Conservation (phyloP, 2,888 invertebrate species). For the Himalopsyche anomala region DNA sequence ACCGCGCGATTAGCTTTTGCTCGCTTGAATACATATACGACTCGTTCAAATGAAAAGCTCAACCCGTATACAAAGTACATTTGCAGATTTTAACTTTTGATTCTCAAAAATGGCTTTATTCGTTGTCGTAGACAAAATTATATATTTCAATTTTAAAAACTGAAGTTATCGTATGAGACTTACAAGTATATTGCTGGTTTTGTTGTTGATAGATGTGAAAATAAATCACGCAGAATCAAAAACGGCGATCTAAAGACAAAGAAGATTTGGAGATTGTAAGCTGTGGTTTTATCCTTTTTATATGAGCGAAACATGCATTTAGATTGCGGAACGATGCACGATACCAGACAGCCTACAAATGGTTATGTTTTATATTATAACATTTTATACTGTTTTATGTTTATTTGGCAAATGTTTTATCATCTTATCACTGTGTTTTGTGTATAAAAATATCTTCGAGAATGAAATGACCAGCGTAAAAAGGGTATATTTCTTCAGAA, state of each 20-base stretch:
- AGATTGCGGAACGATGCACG: constrained; percentile 23
- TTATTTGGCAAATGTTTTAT: constrained; percentile 6
- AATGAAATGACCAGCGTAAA: constrained; percentile 8
- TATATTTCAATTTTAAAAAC: background rate
- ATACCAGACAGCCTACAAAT: constrained; percentile 10
- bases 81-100: background rate
- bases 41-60: background rate
- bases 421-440: constrained; percentile 5
- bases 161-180: background rate
- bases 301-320: constrained; percentile 20
- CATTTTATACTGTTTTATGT: constrained; percentile 12
- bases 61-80: background rate
- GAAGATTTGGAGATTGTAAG: constrained; percentile 2
- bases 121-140: background rate
- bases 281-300: constrained; percentile 17
- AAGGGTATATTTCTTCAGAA: background rate
- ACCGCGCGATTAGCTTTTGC: background rate
- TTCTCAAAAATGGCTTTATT: background rate
- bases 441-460: background rate
- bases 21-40: background rate
- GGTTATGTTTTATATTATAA: constrained; percentile 24
- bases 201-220: constrained; percentile 4
- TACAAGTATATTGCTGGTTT: background rate
- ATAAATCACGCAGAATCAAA: constrained; percentile 18
- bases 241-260: constrained; percentile 22